phyloP scores from a whole-genome alignment of 2,797 vertebrate species.

The Xiphophorus birchmanni region DNA sequence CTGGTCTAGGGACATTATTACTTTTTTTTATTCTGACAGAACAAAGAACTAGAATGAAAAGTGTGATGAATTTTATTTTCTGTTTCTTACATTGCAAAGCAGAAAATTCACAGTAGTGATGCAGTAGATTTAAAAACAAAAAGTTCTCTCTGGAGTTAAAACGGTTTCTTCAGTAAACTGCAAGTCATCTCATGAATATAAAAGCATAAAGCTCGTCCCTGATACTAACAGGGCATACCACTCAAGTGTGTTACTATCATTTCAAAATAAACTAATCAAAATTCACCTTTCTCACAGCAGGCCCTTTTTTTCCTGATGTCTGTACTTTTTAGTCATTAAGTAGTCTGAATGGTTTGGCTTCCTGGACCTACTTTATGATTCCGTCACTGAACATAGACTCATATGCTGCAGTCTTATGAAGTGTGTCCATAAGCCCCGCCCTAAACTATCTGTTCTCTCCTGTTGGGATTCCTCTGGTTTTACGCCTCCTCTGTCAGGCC shows the following conservation, averaged over 20 bases:
- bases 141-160: not conserved
- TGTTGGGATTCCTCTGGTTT: constrained; percentile 14
- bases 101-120: not conserved
- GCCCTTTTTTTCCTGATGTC: not conserved
- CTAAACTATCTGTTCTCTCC: constrained; percentile 16
- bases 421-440: not conserved
- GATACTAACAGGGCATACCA: constrained; percentile 5
- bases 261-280: constrained; percentile 33
- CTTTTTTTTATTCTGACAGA: not conserved
- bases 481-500: constrained; percentile 41
- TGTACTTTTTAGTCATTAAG: not conserved
- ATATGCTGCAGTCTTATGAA: not conserved
- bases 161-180: no score
- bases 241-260: constrained; percentile 17
- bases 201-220: constrained; percentile 8
- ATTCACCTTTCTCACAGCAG: not conserved
- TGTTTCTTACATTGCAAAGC: not conserved
- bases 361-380: constrained; percentile 8
- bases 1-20: not conserved
- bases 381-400: not conserved
- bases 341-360: not conserved
- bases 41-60: not conserved
- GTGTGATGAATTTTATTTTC: not conserved
- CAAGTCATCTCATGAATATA: not conserved
- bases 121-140: not conserved